phyloP scores from a whole-genome alignment of 2,113 vertebrate species.

The Vicugna pacos region DNA sequence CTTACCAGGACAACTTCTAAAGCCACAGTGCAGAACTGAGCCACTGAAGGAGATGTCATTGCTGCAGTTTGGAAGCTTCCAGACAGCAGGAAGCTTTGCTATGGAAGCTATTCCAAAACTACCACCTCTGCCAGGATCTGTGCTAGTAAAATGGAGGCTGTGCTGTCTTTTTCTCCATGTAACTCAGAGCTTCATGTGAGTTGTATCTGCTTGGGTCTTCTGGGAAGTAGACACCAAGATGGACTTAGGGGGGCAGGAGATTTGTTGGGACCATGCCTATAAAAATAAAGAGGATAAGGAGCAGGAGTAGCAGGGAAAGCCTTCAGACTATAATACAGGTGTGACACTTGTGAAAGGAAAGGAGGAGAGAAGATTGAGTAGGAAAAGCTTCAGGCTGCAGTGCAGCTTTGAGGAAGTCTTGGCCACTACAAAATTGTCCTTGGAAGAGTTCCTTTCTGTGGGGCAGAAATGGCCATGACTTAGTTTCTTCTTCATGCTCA shows the following conservation, averaged over 20 bases:
- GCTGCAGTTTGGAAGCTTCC: not conserved
- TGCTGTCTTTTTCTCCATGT: not conserved
- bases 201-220: not conserved
- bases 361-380: not conserved
- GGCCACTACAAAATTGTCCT: not conserved
- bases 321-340: not conserved
- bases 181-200: not conserved
- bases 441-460: not conserved
- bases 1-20: not conserved
- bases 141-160: not conserved
- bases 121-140: not conserved
- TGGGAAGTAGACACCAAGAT: not conserved
- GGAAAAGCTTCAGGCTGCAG: not conserved
- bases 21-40: conserved; percentile 2
- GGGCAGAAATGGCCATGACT: not conserved
- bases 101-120: not conserved
- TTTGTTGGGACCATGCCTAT: not conserved
- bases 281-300: not conserved
- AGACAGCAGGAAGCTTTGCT: not conserved
- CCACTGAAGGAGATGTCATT: not conserved
- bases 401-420: not conserved
- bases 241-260: not conserved
- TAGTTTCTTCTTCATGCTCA: not conserved
- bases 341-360: conserved; percentile 16
- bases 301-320: not conserved